These are phyloP conservation scores for Eriosoma lanigerum DNA, from an alignment of 1,140 invertebrate species.

Conservation along the genomic window DNA sequence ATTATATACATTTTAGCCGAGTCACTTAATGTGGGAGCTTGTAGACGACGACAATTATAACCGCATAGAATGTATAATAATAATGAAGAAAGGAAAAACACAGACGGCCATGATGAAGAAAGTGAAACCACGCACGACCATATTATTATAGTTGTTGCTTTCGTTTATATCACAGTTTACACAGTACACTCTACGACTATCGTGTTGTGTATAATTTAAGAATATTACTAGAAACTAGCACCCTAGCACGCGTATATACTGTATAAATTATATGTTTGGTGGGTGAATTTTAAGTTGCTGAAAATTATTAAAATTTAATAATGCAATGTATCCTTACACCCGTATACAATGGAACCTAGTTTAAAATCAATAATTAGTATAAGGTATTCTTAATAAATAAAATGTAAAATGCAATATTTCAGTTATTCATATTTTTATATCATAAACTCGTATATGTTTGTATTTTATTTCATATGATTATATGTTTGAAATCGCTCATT, in stretches of 20 bases:
- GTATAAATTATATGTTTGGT: neutral
- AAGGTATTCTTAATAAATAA: no score
- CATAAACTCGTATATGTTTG: no score
- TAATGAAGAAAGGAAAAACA: conserved; percentile 43
- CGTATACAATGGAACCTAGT: neutral
- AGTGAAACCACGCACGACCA: conserved; percentile 22
- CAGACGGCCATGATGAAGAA: conserved; percentile 20
- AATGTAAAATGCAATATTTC: no score
- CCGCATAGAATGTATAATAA: neutral
- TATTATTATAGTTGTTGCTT: neutral
- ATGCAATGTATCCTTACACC: neutral
- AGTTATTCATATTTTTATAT: no score
- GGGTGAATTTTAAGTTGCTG: neutral
- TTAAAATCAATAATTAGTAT: no score
- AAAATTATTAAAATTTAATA: neutral
- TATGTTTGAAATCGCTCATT: no score
- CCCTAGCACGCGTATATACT: neutral
- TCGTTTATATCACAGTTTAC: conserved; percentile 27
- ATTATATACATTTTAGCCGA: no score
- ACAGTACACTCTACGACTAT: no score
- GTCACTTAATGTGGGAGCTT: conserved; percentile 6
- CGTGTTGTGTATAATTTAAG: conserved; percentile 30
- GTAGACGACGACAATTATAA: conserved; percentile 14
- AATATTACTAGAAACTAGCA: conserved; percentile 20
- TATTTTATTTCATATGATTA: no score